phyloP scores from a whole-genome alignment of 2,113 vertebrate species.

The Sebastes fasciatus region DNA sequence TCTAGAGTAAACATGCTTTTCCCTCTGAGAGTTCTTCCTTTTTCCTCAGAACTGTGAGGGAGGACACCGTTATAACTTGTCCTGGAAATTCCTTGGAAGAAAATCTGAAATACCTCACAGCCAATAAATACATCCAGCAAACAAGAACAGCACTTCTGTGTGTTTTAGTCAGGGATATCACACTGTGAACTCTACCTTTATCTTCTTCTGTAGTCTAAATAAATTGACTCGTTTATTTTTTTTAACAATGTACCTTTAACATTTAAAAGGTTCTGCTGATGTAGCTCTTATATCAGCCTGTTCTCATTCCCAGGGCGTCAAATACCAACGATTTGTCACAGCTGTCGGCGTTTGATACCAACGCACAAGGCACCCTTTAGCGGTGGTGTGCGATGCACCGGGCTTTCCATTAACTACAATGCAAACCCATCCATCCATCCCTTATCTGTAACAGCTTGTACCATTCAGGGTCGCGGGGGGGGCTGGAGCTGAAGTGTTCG shows the following conservation, averaged over 20 bases:
- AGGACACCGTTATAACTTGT: no score
- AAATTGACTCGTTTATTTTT: background rate
- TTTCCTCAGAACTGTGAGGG: background rate
- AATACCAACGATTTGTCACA: no score
- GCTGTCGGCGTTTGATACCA: no score
- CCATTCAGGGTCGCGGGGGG: no score
- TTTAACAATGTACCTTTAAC: no score
- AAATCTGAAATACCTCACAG: background rate
- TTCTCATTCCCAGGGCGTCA: no score
- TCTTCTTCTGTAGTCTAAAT: background rate
- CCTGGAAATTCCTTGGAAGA: background rate
- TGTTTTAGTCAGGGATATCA: background rate
- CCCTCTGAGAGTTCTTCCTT: background rate
- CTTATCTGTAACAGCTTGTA: no score
- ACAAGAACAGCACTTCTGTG: background rate
- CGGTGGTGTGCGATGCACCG: no score
- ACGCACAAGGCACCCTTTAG: no score
- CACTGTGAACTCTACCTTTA: background rate
- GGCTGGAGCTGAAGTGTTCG: no score
- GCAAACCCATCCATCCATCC: no score
- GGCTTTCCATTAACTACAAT: no score
- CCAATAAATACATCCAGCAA: background rate
- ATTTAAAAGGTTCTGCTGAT: background rate
- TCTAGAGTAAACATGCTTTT: conserved; percentile 15
- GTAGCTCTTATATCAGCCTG: background rate